A percentile compares a stretch with the other conserved stretches of the same genome.
These are phyloP conservation scores for Drosophila neotestacea DNA, from an alignment of 2,888 invertebrate species.

Conservation along the genomic window DNA sequence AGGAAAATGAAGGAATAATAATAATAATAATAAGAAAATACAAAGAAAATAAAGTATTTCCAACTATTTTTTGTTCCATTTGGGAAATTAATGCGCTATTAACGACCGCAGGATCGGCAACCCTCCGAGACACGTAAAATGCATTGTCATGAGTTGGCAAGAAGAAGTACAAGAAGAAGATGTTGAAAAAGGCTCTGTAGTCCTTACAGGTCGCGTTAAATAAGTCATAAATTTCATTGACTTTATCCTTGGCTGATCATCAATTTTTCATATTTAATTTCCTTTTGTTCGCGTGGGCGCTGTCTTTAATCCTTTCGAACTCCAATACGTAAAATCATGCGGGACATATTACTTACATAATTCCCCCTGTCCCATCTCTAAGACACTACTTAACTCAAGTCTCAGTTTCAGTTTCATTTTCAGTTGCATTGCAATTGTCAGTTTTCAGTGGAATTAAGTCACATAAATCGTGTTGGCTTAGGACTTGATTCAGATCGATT, in stretches of 20 bases:
- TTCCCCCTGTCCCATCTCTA: not conserved
- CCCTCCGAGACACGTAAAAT: slow-evolving; percentile 47
- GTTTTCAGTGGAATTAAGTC: slow-evolving; percentile 66
- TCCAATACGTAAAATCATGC: slow-evolving; percentile 53
- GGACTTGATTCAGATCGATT: slow-evolving; percentile 22
- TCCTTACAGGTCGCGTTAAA: slow-evolving; percentile 46
- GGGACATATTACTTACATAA: slow-evolving; percentile 61
- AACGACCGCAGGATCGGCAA: slow-evolving; percentile 73
- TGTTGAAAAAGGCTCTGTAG: not conserved
- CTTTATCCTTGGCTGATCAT: slow-evolving; percentile 74
- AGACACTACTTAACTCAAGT: slow-evolving; percentile 9
- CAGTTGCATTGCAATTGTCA: slow-evolving; percentile 57
- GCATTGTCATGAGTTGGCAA: slow-evolving; percentile 69
- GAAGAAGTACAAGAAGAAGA: not conserved
- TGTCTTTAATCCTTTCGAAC: slow-evolving; percentile 66
- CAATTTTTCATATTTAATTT: slow-evolving; percentile 75
- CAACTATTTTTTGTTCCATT: slow-evolving; percentile 13
- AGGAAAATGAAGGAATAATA: slow-evolving; percentile 43
- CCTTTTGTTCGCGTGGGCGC: slow-evolving; percentile 57
- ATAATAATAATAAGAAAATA: slow-evolving; percentile 23
- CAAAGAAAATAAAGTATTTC: slow-evolving; percentile 35
- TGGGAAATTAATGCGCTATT: slow-evolving; percentile 68
- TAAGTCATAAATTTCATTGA: slow-evolving; percentile 81
- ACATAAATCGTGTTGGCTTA: slow-evolving; percentile 69
- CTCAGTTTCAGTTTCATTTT: not conserved